These are phyloP conservation scores for Thymelicus lineola DNA, from an alignment of 2,888 invertebrate species.

Conservation along the genomic window DNA sequence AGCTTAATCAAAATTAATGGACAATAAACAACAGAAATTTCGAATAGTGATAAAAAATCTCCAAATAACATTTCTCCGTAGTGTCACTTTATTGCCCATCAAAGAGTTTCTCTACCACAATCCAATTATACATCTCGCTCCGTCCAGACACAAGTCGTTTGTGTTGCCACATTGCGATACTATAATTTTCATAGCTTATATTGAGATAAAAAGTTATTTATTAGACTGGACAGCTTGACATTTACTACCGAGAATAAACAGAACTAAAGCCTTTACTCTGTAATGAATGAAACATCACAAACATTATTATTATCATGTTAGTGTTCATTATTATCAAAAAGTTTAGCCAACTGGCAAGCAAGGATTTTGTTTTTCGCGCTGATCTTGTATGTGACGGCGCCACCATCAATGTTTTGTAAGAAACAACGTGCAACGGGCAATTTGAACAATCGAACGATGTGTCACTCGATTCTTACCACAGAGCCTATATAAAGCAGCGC, in stretches of 20 bases:
- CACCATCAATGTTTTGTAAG: too few relatives aligned
- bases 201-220: constrained; percentile 44
- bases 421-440: too few relatives aligned
- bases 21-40: constrained; percentile 2
- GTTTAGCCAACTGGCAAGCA: too few relatives aligned
- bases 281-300: background rate
- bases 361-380: too few relatives aligned
- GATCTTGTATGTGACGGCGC: too few relatives aligned
- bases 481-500: too few relatives aligned
- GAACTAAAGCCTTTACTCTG: background rate
- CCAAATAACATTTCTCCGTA: constrained; percentile 43
- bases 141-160: constrained; percentile 40
- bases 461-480: too few relatives aligned
- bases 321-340: too few relatives aligned
- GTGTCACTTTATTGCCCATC: constrained; percentile 62
- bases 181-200: constrained; percentile 47
- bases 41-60: background rate
- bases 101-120: constrained; percentile 49
- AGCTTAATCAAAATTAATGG: background rate
- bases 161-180: constrained; percentile 40
- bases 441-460: too few relatives aligned
- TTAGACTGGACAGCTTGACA: constrained; percentile 7
- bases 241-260: background rate
- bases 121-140: constrained; percentile 25
- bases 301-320: background rate